Evolutionary conservation across 2,797 vertebrate genomes (phyloP).

Genomic region (Onychomys torridus): DNA sequence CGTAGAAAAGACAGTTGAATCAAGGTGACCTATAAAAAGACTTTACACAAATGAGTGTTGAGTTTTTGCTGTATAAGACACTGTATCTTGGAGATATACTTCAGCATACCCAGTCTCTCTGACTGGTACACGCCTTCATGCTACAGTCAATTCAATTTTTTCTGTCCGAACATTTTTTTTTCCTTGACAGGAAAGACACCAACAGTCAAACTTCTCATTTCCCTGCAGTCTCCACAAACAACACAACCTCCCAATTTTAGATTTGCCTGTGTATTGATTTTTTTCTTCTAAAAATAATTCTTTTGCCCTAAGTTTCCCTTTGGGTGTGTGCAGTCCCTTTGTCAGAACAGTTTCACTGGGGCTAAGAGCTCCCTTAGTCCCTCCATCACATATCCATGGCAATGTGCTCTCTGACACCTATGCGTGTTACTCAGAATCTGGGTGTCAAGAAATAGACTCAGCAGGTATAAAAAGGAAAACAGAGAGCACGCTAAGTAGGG

Average conservation of each 20-base stretch:
- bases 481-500: neutral
- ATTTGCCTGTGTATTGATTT: neutral
- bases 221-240: constrained; percentile 18
- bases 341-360: neutral
- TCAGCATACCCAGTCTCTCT: neutral
- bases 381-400: neutral
- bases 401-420: neutral
- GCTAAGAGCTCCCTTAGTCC: neutral
- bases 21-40: neutral
- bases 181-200: neutral
- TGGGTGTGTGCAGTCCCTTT: neutral
- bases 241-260: neutral
- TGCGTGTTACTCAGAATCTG: neutral
- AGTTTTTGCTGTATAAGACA: neutral
- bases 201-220: neutral
- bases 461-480: neutral
- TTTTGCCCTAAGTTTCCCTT: neutral
- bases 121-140: neutral
- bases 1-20: neutral
- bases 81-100: neutral
- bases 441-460: neutral
- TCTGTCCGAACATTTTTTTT: neutral
- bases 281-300: constrained; percentile 4
- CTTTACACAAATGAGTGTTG: neutral
- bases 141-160: neutral